A percentile compares a stretch with the other conserved stretches of the same genome.
phyloP scores from a whole-genome alignment of 2,888 invertebrate species.

The Lasiommata megera region DNA sequence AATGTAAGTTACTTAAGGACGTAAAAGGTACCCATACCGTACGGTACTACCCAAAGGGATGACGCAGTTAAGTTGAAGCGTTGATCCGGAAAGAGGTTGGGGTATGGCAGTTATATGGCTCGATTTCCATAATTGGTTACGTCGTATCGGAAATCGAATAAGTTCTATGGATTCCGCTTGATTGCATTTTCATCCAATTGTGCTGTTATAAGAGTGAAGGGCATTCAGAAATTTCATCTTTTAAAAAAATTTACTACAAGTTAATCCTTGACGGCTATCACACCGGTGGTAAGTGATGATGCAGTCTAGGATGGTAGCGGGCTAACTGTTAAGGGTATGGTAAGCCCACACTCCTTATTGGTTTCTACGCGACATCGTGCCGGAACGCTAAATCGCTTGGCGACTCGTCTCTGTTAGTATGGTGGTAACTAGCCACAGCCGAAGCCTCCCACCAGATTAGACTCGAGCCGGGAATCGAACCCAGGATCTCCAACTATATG shows the following conservation, averaged over 20 bases:
- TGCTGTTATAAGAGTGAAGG: background rate
- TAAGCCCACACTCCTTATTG: too few species aligned
- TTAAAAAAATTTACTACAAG: background rate
- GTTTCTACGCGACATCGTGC: too few species aligned
- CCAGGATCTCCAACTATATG: too few species aligned
- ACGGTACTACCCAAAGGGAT: background rate
- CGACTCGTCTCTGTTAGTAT: too few species aligned
- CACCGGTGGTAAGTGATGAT: too few species aligned
- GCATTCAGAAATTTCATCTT: background rate
- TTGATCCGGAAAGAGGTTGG: slow-evolving; percentile 5
- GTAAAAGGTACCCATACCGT: background rate
- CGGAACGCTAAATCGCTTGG: too few species aligned
- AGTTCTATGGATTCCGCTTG: background rate
- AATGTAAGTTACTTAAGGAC: background rate
- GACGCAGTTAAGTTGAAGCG: background rate
- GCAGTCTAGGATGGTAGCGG: too few species aligned
- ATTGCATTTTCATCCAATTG: background rate
- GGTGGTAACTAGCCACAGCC: too few species aligned
- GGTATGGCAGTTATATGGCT: background rate
- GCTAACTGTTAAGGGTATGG: too few species aligned
- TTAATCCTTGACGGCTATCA: too few species aligned
- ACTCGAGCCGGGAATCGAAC: too few species aligned
- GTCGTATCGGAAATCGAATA: background rate
- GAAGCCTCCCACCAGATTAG: too few species aligned
- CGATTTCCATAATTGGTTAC: slow-evolving; percentile 9